Conservation (phyloP, 92 coral and sea anemone genomes). For the Anthopleura xanthogrammica region DNA sequence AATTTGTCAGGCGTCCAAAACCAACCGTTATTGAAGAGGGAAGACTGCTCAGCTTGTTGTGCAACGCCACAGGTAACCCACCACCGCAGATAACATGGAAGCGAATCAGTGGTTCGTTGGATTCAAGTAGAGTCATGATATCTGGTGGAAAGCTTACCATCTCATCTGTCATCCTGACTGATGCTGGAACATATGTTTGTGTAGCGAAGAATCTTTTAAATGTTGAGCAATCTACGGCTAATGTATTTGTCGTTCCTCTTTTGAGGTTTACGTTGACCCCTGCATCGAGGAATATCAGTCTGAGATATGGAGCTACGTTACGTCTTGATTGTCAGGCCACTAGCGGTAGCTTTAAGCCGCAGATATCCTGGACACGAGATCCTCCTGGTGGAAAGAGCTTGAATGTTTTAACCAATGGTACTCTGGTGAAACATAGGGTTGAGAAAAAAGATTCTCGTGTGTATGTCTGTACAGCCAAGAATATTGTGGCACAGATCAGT, state of each 20-base stretch:
- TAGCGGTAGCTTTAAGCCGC: conserved; percentile 25
- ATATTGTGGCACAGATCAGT: conserved; percentile 12
- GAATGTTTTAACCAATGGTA: not conserved
- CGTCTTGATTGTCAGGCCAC: conserved; percentile 35
- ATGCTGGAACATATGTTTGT: conserved; percentile 31
- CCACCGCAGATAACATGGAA: not conserved
- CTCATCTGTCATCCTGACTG: conserved; percentile 5
- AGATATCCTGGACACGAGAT: conserved; percentile 24
- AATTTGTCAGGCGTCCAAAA: conserved; percentile 10
- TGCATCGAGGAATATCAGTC: not conserved
- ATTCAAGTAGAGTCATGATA: conserved; percentile 7
- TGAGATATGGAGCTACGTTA: not conserved
- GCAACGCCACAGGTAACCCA: conserved; percentile 42
- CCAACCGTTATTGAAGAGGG: conserved; percentile 25
- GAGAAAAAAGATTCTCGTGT: conserved; percentile 29
- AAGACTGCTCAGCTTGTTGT: conserved; percentile 10
- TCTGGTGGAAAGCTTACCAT: conserved; percentile 20
- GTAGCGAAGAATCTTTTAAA: conserved; percentile 19
- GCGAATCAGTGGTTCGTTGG: conserved; percentile 11
- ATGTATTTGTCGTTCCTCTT: conserved; percentile 30
- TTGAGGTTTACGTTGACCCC: conserved; percentile 13
- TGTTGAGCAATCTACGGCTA: not conserved
- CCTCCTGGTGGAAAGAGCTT: conserved; percentile 1
- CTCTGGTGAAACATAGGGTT: conserved; percentile 17
- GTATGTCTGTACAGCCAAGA: conserved; percentile 49